phyloP scores from a whole-genome alignment of 2,888 invertebrate species.

The Nephrotoma flavescens region DNA sequence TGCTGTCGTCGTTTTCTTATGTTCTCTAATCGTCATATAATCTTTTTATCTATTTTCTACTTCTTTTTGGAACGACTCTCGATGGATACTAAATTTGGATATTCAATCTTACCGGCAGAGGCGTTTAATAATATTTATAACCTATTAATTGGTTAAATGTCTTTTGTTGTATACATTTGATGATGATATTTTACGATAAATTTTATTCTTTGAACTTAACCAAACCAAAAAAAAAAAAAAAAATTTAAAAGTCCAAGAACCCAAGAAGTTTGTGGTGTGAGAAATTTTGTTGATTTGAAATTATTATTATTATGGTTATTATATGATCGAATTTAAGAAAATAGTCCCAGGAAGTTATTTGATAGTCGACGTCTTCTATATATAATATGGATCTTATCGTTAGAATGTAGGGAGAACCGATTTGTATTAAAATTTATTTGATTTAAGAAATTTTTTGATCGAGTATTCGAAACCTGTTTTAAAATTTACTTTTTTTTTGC shows the following conservation, averaged over 20 bases:
- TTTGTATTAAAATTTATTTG: neutral
- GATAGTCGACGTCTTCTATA: neutral
- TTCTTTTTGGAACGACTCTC: neutral
- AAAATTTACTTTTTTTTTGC: neutral
- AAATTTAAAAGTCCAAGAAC: neutral
- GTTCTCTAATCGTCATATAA: neutral
- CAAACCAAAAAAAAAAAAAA: neutral
- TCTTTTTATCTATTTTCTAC: neutral
- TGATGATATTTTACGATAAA: neutral
- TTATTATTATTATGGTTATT: neutral
- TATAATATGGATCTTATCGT: neutral
- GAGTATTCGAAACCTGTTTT: neutral
- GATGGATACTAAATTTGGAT: neutral
- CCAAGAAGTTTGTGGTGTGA: neutral
- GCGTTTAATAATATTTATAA: slow-evolving; percentile 3
- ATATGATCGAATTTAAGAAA: neutral
- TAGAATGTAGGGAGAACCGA: neutral
- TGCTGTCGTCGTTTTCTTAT: neutral
- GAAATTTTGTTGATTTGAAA: neutral
- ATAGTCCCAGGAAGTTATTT: neutral
- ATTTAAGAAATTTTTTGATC: neutral
- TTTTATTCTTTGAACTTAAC: neutral
- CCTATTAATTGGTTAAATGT: slow-evolving; percentile 3
- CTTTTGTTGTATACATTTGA: neutral
- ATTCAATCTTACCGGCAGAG: slow-evolving; percentile 1